Percentiles rank a stretch among this genome's conserved stretches.
Conservation (phyloP, 2,888 invertebrate genomes). For the Halictus ligatus region DNA sequence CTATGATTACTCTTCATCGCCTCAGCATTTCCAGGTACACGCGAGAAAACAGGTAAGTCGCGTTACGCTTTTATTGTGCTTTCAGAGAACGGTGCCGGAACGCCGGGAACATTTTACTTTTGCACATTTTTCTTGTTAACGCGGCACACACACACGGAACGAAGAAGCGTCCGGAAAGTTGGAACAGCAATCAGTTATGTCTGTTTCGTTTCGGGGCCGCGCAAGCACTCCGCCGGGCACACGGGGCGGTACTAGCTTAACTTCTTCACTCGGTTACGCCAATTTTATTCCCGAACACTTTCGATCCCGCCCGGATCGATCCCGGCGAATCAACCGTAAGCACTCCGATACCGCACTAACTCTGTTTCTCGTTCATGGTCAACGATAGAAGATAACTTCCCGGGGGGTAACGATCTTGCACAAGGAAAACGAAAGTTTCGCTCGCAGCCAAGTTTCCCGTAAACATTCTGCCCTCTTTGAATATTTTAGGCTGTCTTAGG, state of each 20-base stretch:
- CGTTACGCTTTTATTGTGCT: conserved; percentile 44
- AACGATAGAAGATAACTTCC: neutral
- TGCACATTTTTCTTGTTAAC: conserved; percentile 52
- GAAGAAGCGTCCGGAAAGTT: conserved; percentile 35
- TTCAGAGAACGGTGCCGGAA: conserved; percentile 9
- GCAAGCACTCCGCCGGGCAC: conserved; percentile 14
- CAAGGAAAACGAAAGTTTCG: neutral
- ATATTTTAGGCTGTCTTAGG: neutral
- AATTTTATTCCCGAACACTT: conserved; percentile 44
- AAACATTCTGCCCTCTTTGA: neutral
- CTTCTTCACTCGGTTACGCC: conserved; percentile 43
- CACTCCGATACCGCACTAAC: conserved; percentile 33
- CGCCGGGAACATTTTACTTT: conserved; percentile 32
- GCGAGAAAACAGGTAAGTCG: conserved; percentile 36
- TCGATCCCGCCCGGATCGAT: conserved; percentile 36
- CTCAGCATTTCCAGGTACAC: neutral
- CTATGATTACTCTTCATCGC: conserved; percentile 28
- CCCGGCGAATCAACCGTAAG: conserved; percentile 28
- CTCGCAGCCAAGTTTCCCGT: neutral
- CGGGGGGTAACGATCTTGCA: neutral
- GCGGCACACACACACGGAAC: neutral
- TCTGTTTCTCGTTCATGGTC: conserved; percentile 29
- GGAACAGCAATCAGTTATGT: conserved; percentile 55
- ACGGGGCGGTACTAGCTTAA: conserved; percentile 19
- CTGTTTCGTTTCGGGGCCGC: conserved; percentile 36